Evolutionary conservation across 2,888 invertebrate species (phyloP).

Genomic region (Hymenopus coronatus): DNA sequence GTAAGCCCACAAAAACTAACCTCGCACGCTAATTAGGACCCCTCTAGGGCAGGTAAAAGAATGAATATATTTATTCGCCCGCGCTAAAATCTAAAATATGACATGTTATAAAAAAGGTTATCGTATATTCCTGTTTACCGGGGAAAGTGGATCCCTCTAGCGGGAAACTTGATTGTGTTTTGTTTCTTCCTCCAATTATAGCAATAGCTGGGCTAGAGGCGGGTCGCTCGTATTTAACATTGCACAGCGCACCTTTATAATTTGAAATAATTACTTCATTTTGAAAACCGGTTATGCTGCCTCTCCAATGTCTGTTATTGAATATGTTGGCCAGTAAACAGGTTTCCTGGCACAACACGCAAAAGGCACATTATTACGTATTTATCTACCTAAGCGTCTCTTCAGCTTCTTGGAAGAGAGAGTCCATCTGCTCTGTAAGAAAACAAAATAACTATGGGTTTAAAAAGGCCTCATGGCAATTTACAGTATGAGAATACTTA

Average conservation of each 20-base stretch:
- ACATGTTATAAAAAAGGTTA: background rate
- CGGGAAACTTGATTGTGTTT: background rate
- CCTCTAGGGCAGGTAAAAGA: background rate
- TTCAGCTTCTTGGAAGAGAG: background rate
- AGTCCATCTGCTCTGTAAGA: too few species aligned
- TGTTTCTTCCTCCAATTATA: background rate
- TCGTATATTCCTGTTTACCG: background rate
- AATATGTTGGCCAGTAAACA: background rate
- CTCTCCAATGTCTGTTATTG: background rate
- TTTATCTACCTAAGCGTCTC: background rate
- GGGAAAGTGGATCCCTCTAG: background rate
- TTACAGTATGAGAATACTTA: too few species aligned
- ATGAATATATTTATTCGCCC: background rate
- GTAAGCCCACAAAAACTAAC: background rate
- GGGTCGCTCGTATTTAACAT: background rate
- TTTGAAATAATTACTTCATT: background rate
- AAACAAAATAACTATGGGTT: too few species aligned
- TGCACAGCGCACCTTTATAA: background rate
- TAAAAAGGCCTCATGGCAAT: too few species aligned
- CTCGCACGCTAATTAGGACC: background rate
- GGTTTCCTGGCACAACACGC: background rate
- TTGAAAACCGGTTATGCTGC: background rate
- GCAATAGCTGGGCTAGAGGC: background rate
- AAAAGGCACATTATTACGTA: background rate
- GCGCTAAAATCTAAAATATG: background rate